Evolutionary conservation across 2,113 vertebrate genomes (phyloP).

Genomic region (Vombatus ursinus): DNA sequence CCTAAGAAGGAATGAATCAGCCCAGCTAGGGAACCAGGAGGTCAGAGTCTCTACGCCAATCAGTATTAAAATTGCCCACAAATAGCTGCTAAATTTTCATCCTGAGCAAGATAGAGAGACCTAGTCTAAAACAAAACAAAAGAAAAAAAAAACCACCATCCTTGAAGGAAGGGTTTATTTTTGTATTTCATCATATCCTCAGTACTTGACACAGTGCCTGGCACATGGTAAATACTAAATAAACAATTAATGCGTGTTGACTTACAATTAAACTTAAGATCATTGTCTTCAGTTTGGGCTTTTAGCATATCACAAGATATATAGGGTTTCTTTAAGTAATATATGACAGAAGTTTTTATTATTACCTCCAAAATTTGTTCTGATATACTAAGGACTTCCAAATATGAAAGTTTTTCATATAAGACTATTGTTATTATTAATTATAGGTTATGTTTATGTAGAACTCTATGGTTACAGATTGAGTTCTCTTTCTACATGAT

Average conservation of each 20-base stretch:
- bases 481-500: neutral
- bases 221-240: conserved; percentile 11
- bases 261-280: neutral
- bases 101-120: neutral
- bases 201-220: conserved; percentile 34
- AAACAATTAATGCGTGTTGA: neutral
- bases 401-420: neutral
- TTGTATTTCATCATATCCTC: neutral
- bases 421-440: neutral
- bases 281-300: neutral
- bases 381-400: neutral
- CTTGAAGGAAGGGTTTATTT: neutral
- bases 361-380: neutral
- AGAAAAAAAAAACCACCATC: neutral
- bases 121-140: neutral
- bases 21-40: neutral
- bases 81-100: neutral
- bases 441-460: no score
- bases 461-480: neutral
- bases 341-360: neutral
- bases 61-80: neutral
- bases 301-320: neutral
- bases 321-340: neutral
- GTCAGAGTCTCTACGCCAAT: neutral
- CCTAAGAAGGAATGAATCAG: neutral